Conservation (phyloP, 2,888 invertebrate genomes). For the Pollenia labialis region DNA sequence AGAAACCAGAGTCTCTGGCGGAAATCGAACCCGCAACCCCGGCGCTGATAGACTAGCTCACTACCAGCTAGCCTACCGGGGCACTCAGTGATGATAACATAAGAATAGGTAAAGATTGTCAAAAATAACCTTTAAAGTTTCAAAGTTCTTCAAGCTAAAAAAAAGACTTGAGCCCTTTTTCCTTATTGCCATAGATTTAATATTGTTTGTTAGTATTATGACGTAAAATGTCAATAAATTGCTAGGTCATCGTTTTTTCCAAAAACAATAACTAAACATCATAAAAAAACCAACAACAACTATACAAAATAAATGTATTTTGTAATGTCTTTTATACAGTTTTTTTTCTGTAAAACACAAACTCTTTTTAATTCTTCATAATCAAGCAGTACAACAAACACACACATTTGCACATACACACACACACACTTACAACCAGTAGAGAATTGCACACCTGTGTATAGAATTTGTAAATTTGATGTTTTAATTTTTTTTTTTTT, state of each 20-base stretch:
- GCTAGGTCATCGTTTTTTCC: conserved; percentile 24
- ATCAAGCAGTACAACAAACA: too few species aligned
- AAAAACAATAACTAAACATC: neutral
- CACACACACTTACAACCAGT: neutral
- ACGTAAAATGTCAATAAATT: conserved; percentile 36
- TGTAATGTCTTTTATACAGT: neutral
- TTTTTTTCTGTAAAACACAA: conserved; percentile 14
- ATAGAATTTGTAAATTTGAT: neutral
- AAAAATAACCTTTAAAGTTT: too few species aligned
- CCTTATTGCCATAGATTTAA: neutral
- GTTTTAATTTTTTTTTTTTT: neutral
- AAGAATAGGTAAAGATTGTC: too few species aligned
- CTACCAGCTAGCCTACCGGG: too few species aligned
- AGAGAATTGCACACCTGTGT: conserved; percentile 32
- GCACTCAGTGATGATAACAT: too few species aligned
- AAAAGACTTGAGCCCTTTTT: too few species aligned
- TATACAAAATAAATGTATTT: conserved; percentile 2
- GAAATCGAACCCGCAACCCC: too few species aligned
- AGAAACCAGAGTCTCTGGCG: too few species aligned
- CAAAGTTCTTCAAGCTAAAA: too few species aligned
- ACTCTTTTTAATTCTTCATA: neutral
- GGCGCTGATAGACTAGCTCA: too few species aligned
- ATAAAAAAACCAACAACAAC: neutral
- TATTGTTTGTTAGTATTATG: neutral
- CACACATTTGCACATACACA: neutral